These are phyloP conservation scores for Caenorhabditis auriculariae DNA, from an alignment of 2,888 invertebrate species.

Conservation along the genomic window DNA sequence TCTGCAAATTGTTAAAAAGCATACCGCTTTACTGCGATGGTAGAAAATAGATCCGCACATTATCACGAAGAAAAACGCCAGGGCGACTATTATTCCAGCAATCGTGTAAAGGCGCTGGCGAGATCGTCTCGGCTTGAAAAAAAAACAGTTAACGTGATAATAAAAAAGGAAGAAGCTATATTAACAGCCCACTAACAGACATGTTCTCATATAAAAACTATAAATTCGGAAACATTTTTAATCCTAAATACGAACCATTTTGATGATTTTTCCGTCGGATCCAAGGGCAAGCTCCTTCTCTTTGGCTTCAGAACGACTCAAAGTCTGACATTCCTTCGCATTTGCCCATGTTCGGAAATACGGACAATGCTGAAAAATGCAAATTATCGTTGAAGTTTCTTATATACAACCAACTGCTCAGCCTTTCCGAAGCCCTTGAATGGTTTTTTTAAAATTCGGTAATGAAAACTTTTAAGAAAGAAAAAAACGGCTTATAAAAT, in stretches of 20 bases:
- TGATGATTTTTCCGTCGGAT: conserved; percentile 18
- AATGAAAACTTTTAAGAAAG: too few species aligned
- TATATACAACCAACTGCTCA: too few species aligned
- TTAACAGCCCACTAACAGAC: not conserved
- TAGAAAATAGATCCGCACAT: conserved; percentile 53
- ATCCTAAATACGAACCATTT: conserved; percentile 9
- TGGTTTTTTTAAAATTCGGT: too few species aligned
- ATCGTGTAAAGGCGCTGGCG: conserved; percentile 43
- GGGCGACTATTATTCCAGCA: conserved; percentile 41
- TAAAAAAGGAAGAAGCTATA: not conserved
- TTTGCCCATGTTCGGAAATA: conserved; percentile 59
- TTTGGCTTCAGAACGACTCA: conserved; percentile 41
- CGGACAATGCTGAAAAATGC: conserved; percentile 47
- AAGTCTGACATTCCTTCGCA: conserved; percentile 42
- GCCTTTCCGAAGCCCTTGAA: too few species aligned
- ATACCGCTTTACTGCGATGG: conserved; percentile 40
- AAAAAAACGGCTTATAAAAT: too few species aligned
- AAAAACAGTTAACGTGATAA: not conserved
- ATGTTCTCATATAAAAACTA: not conserved
- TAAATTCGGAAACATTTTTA: conserved; percentile 4
- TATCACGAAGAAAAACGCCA: conserved; percentile 43
- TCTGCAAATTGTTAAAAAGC: not conserved
- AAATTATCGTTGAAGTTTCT: not conserved
- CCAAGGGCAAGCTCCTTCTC: conserved; percentile 19
- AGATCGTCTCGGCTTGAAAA: conserved; percentile 40